Percentiles rank a stretch among this genome's conserved stretches.
Evolutionary conservation across 2,113 vertebrate species (phyloP).

Genomic region (Alectura lathami): DNA sequence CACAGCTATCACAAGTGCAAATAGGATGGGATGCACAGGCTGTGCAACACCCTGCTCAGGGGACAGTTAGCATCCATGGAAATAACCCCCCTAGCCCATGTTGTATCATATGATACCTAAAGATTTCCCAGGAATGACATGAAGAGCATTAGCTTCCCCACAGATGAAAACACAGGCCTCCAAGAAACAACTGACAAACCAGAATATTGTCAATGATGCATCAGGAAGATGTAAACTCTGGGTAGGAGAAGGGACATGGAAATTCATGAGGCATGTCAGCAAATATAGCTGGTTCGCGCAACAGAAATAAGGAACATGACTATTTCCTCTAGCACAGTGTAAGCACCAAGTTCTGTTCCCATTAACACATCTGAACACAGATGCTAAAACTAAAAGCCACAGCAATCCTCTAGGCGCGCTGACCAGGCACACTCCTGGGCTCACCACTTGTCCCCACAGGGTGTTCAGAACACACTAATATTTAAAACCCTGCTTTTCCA

Average conservation of each 20-base stretch:
- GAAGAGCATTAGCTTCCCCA: not conserved
- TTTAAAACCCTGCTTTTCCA: not conserved
- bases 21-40: fast-evolving
- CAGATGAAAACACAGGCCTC: not conserved
- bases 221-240: not conserved
- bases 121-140: not conserved
- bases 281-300: fast-evolving
- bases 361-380: not conserved
- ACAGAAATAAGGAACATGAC: not conserved
- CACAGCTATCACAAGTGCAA: fast-evolving
- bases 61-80: fast-evolving
- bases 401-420: not conserved
- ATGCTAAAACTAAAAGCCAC: not conserved
- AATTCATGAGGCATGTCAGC: not conserved
- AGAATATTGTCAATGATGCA: not conserved
- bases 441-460: not conserved
- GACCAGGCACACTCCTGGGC: not conserved
- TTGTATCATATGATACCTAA: fast-evolving
- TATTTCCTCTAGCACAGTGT: fast-evolving
- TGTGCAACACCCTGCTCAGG: fast-evolving
- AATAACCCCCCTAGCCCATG: not conserved
- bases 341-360: not conserved
- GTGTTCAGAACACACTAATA: not conserved
- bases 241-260: not conserved
- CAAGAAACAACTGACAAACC: not conserved